phyloP scores from a whole-genome alignment of 1,140 invertebrate genomes.

The Platyscapa corneri region DNA sequence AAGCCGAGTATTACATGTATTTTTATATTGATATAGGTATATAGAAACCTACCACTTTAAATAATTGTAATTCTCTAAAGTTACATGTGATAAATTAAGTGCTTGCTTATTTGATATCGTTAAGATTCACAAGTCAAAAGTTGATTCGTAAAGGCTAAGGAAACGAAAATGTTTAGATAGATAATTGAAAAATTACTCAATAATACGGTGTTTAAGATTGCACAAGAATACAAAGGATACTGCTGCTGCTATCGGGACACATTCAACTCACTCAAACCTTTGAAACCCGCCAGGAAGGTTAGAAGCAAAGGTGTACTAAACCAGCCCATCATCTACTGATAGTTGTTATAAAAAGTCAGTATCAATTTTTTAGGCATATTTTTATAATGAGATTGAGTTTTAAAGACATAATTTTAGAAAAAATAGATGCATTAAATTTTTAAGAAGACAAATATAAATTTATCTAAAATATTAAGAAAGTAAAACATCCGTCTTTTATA shows the following conservation, averaged over 20 bases:
- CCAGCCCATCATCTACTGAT: slow-evolving; percentile 72
- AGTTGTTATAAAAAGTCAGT: slow-evolving; percentile 59
- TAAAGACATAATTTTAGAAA: too few species aligned
- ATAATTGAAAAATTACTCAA: slow-evolving; percentile 70
- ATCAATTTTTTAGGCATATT: too few species aligned
- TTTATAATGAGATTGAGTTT: too few species aligned
- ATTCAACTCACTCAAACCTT: slow-evolving; percentile 74
- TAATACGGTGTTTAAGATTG: slow-evolving; percentile 72
- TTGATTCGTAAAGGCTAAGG: slow-evolving; percentile 70
- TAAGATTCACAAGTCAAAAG: slow-evolving; percentile 71
- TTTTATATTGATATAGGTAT: slow-evolving; percentile 69
- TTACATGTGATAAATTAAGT: slow-evolving; percentile 66
- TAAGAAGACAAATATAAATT: too few species aligned
- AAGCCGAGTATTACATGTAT: slow-evolving; percentile 70
- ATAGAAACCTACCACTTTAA: slow-evolving; percentile 66
- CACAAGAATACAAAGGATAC: slow-evolving; percentile 69
- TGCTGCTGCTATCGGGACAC: slow-evolving; percentile 67
- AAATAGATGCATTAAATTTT: too few species aligned
- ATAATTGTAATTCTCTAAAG: slow-evolving; percentile 67
- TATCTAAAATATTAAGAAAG: too few species aligned
- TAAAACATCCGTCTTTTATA: too few species aligned
- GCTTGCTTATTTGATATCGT: slow-evolving; percentile 70
- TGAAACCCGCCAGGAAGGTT: slow-evolving; percentile 73
- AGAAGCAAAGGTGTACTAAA: slow-evolving; percentile 74
- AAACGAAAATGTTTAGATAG: slow-evolving; percentile 67